Evolutionary conservation across 2,797 vertebrate species (phyloP).

Genomic region (Acanthopagrus latus): DNA sequence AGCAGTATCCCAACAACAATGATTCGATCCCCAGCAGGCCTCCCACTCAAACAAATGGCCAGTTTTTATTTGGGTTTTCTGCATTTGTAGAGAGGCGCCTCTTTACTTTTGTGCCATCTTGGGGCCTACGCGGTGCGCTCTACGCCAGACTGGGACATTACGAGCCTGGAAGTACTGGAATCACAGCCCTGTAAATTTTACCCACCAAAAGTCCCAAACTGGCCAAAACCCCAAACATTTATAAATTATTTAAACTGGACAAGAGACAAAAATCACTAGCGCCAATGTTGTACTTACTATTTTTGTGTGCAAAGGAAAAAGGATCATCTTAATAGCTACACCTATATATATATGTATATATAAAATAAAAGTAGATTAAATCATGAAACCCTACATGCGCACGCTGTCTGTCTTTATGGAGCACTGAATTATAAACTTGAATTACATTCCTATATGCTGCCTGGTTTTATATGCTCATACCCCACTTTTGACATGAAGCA

Average conservation of each 20-base stretch:
- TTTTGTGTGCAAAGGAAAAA: too few species aligned
- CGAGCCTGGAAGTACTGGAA: not conserved
- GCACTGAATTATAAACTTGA: not conserved
- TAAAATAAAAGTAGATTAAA: too few species aligned
- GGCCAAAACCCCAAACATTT: not conserved
- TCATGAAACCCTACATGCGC: too few species aligned
- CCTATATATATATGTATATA: too few species aligned
- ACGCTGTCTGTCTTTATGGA: not conserved
- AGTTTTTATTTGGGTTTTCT: not conserved
- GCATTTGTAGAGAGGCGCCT: not conserved
- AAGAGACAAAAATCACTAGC: not conserved
- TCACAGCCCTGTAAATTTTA: not conserved
- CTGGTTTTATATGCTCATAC: constrained; percentile 11
- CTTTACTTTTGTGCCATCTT: not conserved
- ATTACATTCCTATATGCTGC: constrained; percentile 13
- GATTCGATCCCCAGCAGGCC: not conserved
- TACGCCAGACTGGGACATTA: too few species aligned
- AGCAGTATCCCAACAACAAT: not conserved
- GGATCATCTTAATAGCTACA: too few species aligned
- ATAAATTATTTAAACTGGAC: not conserved
- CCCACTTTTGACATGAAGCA: constrained; percentile 1
- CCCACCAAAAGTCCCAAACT: not conserved
- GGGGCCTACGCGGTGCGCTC: not conserved
- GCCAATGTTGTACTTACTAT: too few species aligned
- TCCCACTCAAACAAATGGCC: constrained; percentile 6